Evolutionary conservation across 2,113 vertebrate species (phyloP).

Genomic region (Oreotragus oreotragus): DNA sequence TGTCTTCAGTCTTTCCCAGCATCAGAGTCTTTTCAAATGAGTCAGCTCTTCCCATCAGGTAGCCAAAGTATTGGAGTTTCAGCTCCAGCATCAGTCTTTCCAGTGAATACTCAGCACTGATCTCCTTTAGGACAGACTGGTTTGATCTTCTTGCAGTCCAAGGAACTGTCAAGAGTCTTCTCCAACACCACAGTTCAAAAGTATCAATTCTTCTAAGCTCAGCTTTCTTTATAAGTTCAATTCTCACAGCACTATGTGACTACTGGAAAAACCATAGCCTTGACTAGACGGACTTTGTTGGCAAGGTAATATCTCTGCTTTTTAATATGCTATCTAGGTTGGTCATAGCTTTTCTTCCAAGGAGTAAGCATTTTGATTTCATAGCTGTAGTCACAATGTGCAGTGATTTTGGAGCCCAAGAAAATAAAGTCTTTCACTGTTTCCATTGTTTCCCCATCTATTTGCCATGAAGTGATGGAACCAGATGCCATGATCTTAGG

Average conservation of each 20-base stretch:
- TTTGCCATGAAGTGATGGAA: neutral
- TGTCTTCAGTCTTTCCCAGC: neutral
- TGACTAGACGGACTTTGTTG: neutral
- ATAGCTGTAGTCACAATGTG: neutral
- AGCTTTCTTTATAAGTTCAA: neutral
- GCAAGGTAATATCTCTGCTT: neutral
- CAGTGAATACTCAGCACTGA: neutral
- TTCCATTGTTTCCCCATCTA: neutral
- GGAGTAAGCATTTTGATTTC: neutral
- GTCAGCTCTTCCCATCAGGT: neutral
- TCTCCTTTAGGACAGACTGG: neutral
- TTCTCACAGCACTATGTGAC: neutral
- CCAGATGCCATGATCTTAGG: neutral
- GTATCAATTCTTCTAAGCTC: accelerated
- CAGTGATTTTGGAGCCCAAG: neutral
- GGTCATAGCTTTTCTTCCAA: neutral
- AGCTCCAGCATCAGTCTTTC: neutral
- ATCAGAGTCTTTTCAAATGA: neutral
- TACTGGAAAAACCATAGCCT: neutral
- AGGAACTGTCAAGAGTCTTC: neutral
- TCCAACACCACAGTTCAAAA: neutral
- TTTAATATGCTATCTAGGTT: neutral
- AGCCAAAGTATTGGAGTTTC: neutral
- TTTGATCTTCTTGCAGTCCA: neutral
- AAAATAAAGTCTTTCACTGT: neutral